These are phyloP conservation scores for Epizoanthus scotinus DNA, from an alignment of 92 coral and sea anemone species.

Conservation along the genomic window DNA sequence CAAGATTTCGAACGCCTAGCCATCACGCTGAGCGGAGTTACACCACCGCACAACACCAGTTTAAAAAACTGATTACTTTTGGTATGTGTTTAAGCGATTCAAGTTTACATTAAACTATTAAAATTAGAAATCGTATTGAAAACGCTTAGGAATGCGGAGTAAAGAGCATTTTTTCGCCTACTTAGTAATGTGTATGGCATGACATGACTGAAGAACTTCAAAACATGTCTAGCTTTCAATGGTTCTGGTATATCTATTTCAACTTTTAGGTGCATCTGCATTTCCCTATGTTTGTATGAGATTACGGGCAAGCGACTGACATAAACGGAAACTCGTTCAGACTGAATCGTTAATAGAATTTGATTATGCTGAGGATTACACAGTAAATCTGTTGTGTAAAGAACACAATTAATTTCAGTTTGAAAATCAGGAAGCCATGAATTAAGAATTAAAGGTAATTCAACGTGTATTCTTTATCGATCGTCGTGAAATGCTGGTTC, in stretches of 20 bases:
- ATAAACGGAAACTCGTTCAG: conserved; percentile 26
- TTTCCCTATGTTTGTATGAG: conserved; percentile 27
- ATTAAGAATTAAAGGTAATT: conserved; percentile 9
- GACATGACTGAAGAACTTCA: conserved; percentile 30
- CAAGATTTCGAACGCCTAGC: background rate
- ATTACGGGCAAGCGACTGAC: conserved; percentile 11
- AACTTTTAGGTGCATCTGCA: conserved; percentile 49
- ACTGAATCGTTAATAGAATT: conserved; percentile 37
- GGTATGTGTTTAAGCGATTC: conserved; percentile 6
- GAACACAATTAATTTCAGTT: background rate
- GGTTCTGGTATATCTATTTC: conserved; percentile 64
- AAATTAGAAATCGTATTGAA: background rate
- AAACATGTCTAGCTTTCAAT: conserved; percentile 23
- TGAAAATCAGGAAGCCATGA: conserved; percentile 8
- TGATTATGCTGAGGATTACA: conserved; percentile 33
- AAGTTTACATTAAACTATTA: background rate
- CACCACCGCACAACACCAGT: background rate
- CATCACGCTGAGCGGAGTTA: conserved; percentile 29
- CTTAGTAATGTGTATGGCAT: conserved; percentile 6
- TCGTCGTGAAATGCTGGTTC: conserved; percentile 5
- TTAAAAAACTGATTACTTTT: background rate
- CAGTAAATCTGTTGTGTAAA: conserved; percentile 21
- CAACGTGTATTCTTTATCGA: background rate
- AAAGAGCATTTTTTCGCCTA: background rate
- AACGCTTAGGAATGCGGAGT: background rate